phyloP scores from a whole-genome alignment of 2,113 vertebrate genomes.

The cattle (Bos taurus) region DNA sequence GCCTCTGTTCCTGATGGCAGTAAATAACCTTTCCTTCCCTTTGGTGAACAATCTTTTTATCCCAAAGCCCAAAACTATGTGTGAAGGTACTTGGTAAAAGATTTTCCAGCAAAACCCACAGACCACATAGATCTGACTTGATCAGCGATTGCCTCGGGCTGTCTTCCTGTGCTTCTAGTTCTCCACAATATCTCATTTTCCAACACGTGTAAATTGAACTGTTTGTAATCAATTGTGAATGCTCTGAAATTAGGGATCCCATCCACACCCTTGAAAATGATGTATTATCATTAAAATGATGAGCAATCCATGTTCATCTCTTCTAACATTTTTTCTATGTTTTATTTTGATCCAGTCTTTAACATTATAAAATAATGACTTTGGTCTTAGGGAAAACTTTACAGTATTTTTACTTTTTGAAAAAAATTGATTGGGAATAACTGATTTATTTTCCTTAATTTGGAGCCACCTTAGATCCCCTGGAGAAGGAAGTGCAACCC shows the following conservation, averaged over 20 bases:
- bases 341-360: neutral
- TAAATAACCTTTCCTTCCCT: constrained; percentile 84
- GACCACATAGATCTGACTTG: constrained; percentile 89
- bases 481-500: neutral
- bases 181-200: constrained; percentile 86
- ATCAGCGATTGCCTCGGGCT: constrained; percentile 85
- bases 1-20: constrained; percentile 86
- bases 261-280: neutral
- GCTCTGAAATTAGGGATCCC: constrained; percentile 62
- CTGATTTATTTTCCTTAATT: neutral
- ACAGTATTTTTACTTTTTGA: neutral
- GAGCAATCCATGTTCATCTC: constrained; percentile 42
- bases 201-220: constrained; percentile 83
- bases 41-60: constrained; percentile 83
- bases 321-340: constrained; percentile 37
- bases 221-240: constrained; percentile 53
- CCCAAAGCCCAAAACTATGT: constrained; percentile 80
- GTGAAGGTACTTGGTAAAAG: constrained; percentile 84
- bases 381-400: neutral
- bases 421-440: neutral
- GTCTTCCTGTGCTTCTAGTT: constrained; percentile 82
- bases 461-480: neutral
- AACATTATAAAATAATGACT: neutral
- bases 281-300: constrained; percentile 53
- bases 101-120: constrained; percentile 89